These are phyloP conservation scores for Hydrotaea diabolus DNA, from an alignment of 2,888 invertebrate species.

Conservation along the genomic window DNA sequence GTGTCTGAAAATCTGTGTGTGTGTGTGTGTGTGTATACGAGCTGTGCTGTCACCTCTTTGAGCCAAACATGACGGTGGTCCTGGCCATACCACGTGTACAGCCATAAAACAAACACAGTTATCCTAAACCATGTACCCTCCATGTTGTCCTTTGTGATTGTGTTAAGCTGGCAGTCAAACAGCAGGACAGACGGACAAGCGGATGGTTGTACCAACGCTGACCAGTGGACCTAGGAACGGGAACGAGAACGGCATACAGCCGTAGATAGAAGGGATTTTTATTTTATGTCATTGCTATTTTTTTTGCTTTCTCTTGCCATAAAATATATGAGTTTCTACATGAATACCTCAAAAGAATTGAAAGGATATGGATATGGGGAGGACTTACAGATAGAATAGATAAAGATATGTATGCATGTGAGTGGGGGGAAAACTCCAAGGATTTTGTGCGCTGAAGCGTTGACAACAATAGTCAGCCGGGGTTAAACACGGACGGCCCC, in stretches of 20 bases:
- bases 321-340: conserved; percentile 40
- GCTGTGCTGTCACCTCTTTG: conserved; percentile 30
- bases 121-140: conserved; percentile 16
- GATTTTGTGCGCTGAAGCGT: background rate
- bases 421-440: background rate
- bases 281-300: too few relatives aligned
- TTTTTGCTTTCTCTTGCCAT: conserved; percentile 16
- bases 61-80: background rate
- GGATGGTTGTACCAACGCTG: background rate
- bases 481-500: conserved; percentile 11
- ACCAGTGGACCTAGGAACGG: too few relatives aligned
- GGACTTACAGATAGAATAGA: conserved; percentile 21
- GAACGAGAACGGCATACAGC: too few relatives aligned
- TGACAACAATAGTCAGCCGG: conserved; percentile 15
- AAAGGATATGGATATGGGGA: conserved; percentile 33
- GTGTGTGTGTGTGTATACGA: background rate
- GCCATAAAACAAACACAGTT: background rate
- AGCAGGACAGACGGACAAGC: background rate
- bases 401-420: background rate
- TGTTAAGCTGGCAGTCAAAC: conserved; percentile 33
- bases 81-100: background rate
- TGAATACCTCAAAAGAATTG: conserved; percentile 35
- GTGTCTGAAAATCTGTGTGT: background rate
- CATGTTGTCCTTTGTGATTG: conserved; percentile 37
- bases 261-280: background rate